Evolutionary conservation across 2,888 invertebrate genomes (phyloP), one percentile per base, ranked within the genome.

Genomic region (Troilus luridus): DNA sequence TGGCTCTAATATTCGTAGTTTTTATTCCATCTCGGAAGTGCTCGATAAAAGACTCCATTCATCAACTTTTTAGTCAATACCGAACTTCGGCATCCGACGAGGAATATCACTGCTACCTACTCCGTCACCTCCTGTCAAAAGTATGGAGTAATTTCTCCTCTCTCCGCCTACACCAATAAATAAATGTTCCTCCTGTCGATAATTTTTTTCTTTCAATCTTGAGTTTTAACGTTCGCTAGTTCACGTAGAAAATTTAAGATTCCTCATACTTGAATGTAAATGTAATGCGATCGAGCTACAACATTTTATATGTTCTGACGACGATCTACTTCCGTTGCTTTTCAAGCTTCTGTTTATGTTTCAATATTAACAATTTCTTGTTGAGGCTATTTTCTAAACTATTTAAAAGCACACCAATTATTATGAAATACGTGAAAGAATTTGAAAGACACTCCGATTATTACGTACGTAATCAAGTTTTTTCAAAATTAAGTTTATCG

Each of bases 41-140:
- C 72, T 77, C 72, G 27, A 77, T 77, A 27, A 27, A 72, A 72
- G 27, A 77, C 72, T 41, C 72, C 72, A 77, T 77, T 77, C 27
- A 77, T 77, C 72, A 77, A 77, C 72, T 77, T 77, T 77, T 27
- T 77, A 41, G 72, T 77, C 72, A 77, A 77, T 77, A 77, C 72
- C 72, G 17, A 77, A 77, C 72, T 77, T 77, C 21, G 21, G 72
- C 17, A 77, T 77, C 72, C 72, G 17, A 77, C 27, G 12, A 41
- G 27, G 72, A 77, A 77, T 77, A 77, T 77, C 72, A 77, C 17
- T 77, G 72, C 72, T 41, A 77, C 27, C 27, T 77, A 77, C 27
- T 77, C 72, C 72, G 72, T 27, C 72, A 77, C 72, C 72, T 77
- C 72, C 72, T 77, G 72, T 77, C 72, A 77, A 77, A 77, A 77